phyloP scores from a whole-genome alignment of 2,797 vertebrate genomes.

The Pantherophis alleghaniensis region DNA sequence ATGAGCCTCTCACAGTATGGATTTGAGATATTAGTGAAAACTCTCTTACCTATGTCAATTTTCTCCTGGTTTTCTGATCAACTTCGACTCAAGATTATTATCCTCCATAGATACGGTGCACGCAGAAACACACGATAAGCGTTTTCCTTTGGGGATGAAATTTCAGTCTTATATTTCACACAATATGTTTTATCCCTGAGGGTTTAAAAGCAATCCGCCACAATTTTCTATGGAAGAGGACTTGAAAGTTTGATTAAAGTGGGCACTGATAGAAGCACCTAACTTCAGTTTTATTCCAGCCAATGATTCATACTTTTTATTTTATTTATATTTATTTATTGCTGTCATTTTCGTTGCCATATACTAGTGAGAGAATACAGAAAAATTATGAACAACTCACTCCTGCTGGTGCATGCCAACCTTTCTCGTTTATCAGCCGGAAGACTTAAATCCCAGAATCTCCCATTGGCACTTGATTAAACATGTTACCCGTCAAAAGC shows the following conservation, averaged over 20 bases:
- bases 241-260: neutral
- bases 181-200: neutral
- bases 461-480: neutral
- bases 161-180: neutral
- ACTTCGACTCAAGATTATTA: neutral
- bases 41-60: conserved; percentile 40
- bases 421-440: neutral
- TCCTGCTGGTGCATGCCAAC: neutral
- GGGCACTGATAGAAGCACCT: neutral
- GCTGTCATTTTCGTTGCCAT: neutral
- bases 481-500: neutral
- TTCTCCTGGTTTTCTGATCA: conserved; percentile 10
- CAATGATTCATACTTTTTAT: neutral
- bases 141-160: neutral
- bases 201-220: neutral
- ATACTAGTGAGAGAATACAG: neutral
- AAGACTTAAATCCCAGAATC: too few relatives aligned
- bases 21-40: conserved; percentile 26
- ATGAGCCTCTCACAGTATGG: conserved; percentile 43
- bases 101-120: neutral
- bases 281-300: neutral
- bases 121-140: neutral
- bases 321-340: neutral
- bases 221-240: neutral
- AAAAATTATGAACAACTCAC: neutral